Base-by-base conservation (phyloP, 2,113 vertebrate genomes). In the Pterophyllum scalare region DNA sequence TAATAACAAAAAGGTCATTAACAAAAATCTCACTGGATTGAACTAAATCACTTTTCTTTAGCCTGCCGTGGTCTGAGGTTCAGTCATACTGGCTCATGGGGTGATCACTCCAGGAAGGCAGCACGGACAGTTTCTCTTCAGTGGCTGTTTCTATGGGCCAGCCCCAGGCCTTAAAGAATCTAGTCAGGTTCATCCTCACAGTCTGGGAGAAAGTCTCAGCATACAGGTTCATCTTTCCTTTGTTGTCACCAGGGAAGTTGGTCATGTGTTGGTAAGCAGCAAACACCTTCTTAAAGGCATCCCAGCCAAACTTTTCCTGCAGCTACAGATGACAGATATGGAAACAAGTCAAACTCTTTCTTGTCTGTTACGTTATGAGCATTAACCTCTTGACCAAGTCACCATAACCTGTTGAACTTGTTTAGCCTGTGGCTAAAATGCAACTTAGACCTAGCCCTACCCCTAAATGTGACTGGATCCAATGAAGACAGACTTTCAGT, bases 271-370 rank as follows among this genome's bases (percentile, higher is more conserved):
- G 94, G 75, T 97, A 96, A 13, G 94, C 86, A 38, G 93, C 89
- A 88, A 97, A 97, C 43, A 97, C 93, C 19, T 89, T 84, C 70
- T 81, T 96, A 17, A 96, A 96, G 7, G 95, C 91, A 40, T 96
- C 95, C 96, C 95, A 97, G 46, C 95, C 96, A 90, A 97, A 97
- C 64, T 79, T 91, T 0, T 97, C 96, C 87, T 97, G 95, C 43
- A 98, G 86, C 96, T 97, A 57, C 75, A 35, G 46, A 76, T 59
- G n/a, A 17, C n/a, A 19, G 2, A 0, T 24, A 38, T 0, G 0
- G 24, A 33, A 57, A 58, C 28, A 57, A 58, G 1, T 2, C 5
- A 24, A 1, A 6, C 14, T 54, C 6, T 9, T 56, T 52, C 5
- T 4, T n/a, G n/a, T 24, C 13, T 46, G 20, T 46, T 49, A 14